Evolutionary conservation across 2,113 vertebrate genomes (phyloP).

Genomic region (Ophiodon elongatus): DNA sequence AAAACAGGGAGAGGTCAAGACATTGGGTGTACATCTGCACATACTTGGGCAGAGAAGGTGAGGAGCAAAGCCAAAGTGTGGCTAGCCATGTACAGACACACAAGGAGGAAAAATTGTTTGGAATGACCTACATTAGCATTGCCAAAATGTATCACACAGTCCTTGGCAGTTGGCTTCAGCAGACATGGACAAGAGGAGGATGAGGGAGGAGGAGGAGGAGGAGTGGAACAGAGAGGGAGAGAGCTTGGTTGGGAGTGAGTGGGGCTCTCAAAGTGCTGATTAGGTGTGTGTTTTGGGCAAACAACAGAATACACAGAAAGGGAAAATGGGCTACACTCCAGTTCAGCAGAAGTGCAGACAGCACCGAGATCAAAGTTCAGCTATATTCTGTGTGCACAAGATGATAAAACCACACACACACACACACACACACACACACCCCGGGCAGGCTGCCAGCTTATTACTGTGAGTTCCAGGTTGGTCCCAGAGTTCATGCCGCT

Average conservation of each 20-base stretch:
- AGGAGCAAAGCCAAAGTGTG: slow-evolving; percentile 43
- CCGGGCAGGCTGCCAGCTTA: slow-evolving; percentile 74
- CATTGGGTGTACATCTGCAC: slow-evolving; percentile 39
- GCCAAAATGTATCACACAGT: slow-evolving; percentile 72
- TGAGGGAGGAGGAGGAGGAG: slow-evolving; percentile 15
- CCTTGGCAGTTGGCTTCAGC: slow-evolving; percentile 65
- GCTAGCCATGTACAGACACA: slow-evolving; percentile 51
- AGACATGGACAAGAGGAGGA: slow-evolving; percentile 63
- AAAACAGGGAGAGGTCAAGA: slow-evolving; percentile 45
- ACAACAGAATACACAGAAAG: slow-evolving; percentile 73
- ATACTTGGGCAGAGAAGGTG: slow-evolving; percentile 39
- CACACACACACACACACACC: slow-evolving; percentile 8
- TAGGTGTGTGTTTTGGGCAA: slow-evolving; percentile 69
- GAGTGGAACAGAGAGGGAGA: slow-evolving; percentile 7
- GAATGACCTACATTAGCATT: slow-evolving; percentile 74
- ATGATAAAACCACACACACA: slow-evolving; percentile 57
- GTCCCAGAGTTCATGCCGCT: slow-evolving; percentile 72
- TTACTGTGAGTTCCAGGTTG: slow-evolving; percentile 74
- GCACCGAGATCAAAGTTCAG: slow-evolving; percentile 78
- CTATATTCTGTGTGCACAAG: slow-evolving; percentile 69
- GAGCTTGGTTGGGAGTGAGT: slow-evolving; percentile 31
- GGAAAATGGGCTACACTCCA: slow-evolving; percentile 71
- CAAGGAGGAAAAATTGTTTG: slow-evolving; percentile 57
- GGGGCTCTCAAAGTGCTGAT: slow-evolving; percentile 61
- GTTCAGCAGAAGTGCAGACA: slow-evolving; percentile 73